Evolutionary conservation across 2,888 invertebrate species (phyloP), one percentile per base, ranked within the genome.

Genomic region (Miltochrista miniata): DNA sequence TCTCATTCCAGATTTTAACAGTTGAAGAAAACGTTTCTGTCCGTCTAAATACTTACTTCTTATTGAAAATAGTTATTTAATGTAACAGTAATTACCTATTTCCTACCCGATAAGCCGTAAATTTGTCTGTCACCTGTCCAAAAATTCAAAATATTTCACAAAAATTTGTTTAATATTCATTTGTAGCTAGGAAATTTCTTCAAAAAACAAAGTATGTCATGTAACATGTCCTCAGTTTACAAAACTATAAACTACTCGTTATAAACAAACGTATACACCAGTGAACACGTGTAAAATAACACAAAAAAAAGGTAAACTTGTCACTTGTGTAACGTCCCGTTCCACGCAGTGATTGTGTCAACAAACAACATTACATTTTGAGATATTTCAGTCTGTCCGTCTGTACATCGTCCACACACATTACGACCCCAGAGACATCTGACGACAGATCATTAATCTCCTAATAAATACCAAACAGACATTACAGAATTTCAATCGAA

Each of bases 381-480:
- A 73, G 85, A 85, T 87, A 87, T 88, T 87, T 87, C 79, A 65
- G 85, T 75, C 70, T 59, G 75, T 76, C 68, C 67, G 76, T 79
- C 73, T 73, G 76, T 80, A 53, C 49, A 47, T 18, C 49, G 47
- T 47, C 53, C 52, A 59, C 57, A 56, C 80, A 84, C 76, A 73
- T 84, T 82, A 86, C 84, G 76, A 79, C 75, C 79, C 71, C 78
- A 85, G 79, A 83, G 87, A 88, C 89, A 89, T 82, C 76, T 81
- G 85, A 87, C 85, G 85, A 89, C 86, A 81, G 76, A 68, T 81
- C 78, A 88, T 90, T 84, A 88, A 90, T 90, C 89, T 88, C 82
- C 79, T 80, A 84, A 87, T 87, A 89, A 88, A 89, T 89, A 86
- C 87, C 84, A 79, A 78, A 66, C 66, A 70, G 68, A 61, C 67